A percentile compares a stretch with the other conserved stretches of the same genome.
Evolutionary conservation across 2,797 vertebrate species (phyloP).

Genomic region (Meda fulgida): DNA sequence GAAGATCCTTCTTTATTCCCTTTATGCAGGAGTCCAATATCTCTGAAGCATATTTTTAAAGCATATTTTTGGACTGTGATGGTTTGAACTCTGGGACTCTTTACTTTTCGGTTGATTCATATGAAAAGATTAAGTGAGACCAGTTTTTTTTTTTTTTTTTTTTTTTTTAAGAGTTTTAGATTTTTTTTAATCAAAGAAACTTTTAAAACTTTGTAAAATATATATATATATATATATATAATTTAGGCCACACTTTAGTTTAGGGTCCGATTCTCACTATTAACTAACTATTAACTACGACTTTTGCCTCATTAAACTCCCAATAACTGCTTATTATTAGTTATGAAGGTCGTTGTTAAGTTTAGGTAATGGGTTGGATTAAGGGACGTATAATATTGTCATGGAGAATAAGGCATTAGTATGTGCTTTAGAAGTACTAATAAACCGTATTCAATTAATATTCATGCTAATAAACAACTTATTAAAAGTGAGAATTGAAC

Average conservation of each 20-base stretch:
- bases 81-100: not conserved
- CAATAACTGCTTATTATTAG: not conserved
- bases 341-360: not conserved
- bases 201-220: too few relatives aligned
- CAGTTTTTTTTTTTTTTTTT: too few relatives aligned
- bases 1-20: not conserved
- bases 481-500: too few relatives aligned
- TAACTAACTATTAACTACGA: not conserved
- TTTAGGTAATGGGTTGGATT: not conserved
- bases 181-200: too few relatives aligned
- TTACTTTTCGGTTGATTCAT: not conserved
- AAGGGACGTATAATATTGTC: not conserved
- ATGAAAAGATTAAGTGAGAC: too few relatives aligned
- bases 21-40: not conserved
- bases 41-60: not conserved
- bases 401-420: not conserved
- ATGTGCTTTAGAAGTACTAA: not conserved
- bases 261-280: not conserved
- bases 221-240: too few relatives aligned
- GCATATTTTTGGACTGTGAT: not conserved
- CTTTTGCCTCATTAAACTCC: not conserved
- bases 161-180: too few relatives aligned
- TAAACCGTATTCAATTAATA: not conserved
- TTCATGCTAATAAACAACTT: not conserved
- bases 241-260: not conserved